Percentiles rank a stretch among this genome's conserved stretches.
These are phyloP conservation scores for Anguilla megastoma DNA, from an alignment of 2,797 vertebrate genomes.

Conservation along the genomic window DNA sequence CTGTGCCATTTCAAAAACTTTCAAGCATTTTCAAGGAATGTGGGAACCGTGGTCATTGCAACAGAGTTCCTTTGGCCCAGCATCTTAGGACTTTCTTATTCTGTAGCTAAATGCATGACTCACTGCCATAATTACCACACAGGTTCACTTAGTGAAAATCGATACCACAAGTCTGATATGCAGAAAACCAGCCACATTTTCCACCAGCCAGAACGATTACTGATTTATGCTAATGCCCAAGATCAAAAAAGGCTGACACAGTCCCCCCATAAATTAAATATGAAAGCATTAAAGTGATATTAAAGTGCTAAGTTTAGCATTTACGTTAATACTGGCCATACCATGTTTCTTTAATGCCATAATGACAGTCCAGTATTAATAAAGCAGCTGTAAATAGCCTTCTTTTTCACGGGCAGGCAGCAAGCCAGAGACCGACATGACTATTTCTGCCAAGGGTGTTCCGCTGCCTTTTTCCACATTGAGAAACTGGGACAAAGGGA, in stretches of 20 bases:
- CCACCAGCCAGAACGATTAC: constrained; percentile 34
- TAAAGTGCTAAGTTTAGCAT: constrained; percentile 61
- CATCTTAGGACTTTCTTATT: background rate
- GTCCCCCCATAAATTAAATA: constrained; percentile 58
- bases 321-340: constrained; percentile 62
- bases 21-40: background rate
- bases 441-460: constrained; percentile 36
- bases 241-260: constrained; percentile 38
- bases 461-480: constrained; percentile 13
- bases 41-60: background rate
- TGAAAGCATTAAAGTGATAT: constrained; percentile 54
- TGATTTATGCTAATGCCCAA: constrained; percentile 35
- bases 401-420: constrained; percentile 52
- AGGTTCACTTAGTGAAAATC: constrained; percentile 14
- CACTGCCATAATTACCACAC: background rate
- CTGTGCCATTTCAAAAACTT: background rate
- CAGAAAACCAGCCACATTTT: constrained; percentile 42
- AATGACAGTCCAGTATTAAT: constrained; percentile 63
- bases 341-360: constrained; percentile 72
- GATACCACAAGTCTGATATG: constrained; percentile 33
- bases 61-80: background rate
- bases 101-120: background rate
- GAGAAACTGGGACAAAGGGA: constrained; percentile 33
- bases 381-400: constrained; percentile 65
- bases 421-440: constrained; percentile 43